Conservation (phyloP, 2,888 invertebrate species). For the Miltochrista miniata region DNA sequence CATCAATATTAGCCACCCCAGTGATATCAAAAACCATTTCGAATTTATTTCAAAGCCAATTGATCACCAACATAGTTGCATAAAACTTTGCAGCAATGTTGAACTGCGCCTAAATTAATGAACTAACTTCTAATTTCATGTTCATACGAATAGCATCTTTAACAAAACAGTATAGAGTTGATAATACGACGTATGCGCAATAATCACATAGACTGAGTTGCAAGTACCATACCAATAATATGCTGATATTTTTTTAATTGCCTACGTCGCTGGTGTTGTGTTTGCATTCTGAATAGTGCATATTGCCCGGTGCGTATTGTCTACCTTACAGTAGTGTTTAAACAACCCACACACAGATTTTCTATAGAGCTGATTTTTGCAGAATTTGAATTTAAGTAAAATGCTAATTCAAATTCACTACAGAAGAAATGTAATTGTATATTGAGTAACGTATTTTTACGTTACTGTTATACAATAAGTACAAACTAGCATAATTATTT, state of each 20-base stretch:
- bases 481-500: no score
- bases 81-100: not conserved
- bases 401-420: no score
- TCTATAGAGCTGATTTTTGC: conserved; percentile 39
- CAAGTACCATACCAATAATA: conserved; percentile 28
- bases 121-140: not conserved
- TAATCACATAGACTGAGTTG: conserved; percentile 17
- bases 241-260: conserved; percentile 44
- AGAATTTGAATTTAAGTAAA: no score
- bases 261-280: conserved; percentile 33
- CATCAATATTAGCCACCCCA: no score
- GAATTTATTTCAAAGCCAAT: not conserved
- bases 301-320: conserved; percentile 57
- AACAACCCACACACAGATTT: conserved; percentile 34
- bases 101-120: not conserved
- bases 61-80: not conserved
- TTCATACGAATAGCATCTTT: not conserved
- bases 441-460: no score
- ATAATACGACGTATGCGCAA: not conserved
- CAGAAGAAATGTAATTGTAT: no score
- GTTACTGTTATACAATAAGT: no score
- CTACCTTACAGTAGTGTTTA: conserved; percentile 46
- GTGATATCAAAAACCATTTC: no score
- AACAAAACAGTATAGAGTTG: accelerated
- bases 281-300: conserved; percentile 48